Conservation (phyloP, 2,797 vertebrate genomes). For the Etheostoma nigrum region DNA sequence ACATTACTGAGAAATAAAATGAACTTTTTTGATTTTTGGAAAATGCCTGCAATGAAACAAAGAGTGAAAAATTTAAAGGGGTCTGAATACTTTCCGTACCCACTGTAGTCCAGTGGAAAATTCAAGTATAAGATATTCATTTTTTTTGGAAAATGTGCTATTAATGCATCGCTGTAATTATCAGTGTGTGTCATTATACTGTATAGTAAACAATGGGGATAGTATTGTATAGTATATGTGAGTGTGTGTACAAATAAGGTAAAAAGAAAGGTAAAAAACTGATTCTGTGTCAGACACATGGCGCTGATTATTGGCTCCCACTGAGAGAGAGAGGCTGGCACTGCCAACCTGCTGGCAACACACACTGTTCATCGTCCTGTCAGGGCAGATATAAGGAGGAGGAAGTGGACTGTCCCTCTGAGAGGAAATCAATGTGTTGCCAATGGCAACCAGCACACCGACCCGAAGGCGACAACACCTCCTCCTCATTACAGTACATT, state of each 20-base stretch:
- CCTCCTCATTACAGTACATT: background rate
- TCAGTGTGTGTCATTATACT: background rate
- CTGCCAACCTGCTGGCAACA: background rate
- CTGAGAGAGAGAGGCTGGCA: no score
- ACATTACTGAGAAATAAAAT: no score
- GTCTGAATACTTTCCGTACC: no score
- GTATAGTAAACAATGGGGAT: no score
- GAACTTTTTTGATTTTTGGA: no score
- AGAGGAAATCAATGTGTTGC: constrained; percentile 52
- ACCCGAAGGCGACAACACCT: constrained; percentile 7
- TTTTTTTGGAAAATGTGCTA: no score
- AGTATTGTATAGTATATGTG: no score
- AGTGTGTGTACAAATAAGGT: background rate
- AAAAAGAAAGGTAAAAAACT: background rate
- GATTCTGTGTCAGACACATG: background rate
- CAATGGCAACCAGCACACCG: constrained; percentile 21
- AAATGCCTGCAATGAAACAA: no score
- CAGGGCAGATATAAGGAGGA: constrained; percentile 1
- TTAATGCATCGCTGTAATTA: background rate
- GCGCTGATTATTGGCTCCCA: no score
- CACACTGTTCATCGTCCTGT: background rate
- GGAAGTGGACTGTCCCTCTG: constrained; percentile 19
- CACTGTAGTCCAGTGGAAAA: no score
- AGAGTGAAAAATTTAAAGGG: no score
- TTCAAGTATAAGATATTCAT: no score